Percentiles rank a stretch among this genome's conserved stretches.
Evolutionary conservation across 2,797 vertebrate genomes (phyloP).

Genomic region (Limnodromus scolopaceus): DNA sequence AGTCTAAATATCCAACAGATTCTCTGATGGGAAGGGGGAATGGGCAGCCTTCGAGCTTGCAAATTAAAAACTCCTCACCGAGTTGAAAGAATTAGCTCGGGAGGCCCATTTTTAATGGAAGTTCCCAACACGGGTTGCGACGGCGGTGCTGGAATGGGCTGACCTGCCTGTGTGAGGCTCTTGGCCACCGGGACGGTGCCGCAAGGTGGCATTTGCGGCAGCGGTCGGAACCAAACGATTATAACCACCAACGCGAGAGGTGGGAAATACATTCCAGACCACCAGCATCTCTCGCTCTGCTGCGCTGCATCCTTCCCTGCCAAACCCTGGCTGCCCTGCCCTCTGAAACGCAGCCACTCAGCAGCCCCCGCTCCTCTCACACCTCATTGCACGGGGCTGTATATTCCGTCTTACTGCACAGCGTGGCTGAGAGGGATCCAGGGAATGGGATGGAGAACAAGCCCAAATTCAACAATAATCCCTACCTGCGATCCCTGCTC

Average conservation of each 20-base stretch:
- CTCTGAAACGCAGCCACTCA: neutral
- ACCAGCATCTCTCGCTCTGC: neutral
- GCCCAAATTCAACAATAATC: neutral
- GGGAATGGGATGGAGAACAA: neutral
- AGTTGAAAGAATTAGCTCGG: neutral
- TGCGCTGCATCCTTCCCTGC: neutral
- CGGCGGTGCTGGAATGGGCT: neutral
- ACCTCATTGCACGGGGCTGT: neutral
- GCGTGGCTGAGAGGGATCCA: neutral
- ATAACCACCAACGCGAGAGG: neutral
- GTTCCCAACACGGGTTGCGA: rapidly evolving
- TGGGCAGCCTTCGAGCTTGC: neutral
- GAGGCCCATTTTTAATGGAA: neutral
- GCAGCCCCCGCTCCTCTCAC: rapidly evolving
- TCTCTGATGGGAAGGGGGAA: neutral
- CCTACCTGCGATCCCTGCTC: rapidly evolving
- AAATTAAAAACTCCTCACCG: neutral
- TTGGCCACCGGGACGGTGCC: rapidly evolving
- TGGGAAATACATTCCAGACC: neutral
- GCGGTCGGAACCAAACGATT: neutral
- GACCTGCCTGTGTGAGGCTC: neutral
- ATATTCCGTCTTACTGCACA: rapidly evolving
- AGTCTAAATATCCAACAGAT: rapidly evolving
- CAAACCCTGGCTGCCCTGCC: neutral
- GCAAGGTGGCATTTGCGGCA: neutral